Base-by-base conservation (phyloP, 2,888 invertebrate genomes). In the Toxonevra muliebris region DNA sequence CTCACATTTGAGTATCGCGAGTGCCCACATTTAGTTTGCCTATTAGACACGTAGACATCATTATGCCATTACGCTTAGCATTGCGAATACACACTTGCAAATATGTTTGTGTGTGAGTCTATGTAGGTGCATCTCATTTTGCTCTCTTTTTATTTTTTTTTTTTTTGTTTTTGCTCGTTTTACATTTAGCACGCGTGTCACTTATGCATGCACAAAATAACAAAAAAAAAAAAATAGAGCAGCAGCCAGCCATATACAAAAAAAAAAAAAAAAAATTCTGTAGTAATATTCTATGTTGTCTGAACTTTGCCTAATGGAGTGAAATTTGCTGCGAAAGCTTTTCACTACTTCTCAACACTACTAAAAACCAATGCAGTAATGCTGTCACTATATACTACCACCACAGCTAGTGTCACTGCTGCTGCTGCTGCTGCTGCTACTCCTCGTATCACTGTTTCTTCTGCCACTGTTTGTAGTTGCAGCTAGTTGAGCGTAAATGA, bases 251-350 rank as follows among this genome's bases (percentile, higher is more conserved):
- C 50, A 54, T 17, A 40, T 15, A n/a, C 11, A 58, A 43, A 48
- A 48, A 48, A 19, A 61, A 8, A 17, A 30, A 61, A 42, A 59
- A 11, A 41, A 40, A 42, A 40, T 8, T 48, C 43, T 48, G 55
- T 40, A 54, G 15, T 43, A 45, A 61, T n/a, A 15, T 53, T 52
- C 43, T 43, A 17, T 43, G 60, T 40, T 60, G 58, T 43, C 63
- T 65, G 68, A 66, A 69, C 65, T 58, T 60, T 63, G 64, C 52
- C 65, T 61, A 73, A 68, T 72, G 73, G 65, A 71, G 71, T 64
- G 66, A 71, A 72, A 72, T 73, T 69, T 73, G 69, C 58, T 61
- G 71, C 58, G 20, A 42, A 42, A 59, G 20, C 12, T 30, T 2
- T 30, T 30, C 30, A 55, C n/a, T 19, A 55, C 17, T 30, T 55